Evolutionary conservation across 2,888 invertebrate genomes (phyloP).

Genomic region (Orthonychiurus folsomi): DNA sequence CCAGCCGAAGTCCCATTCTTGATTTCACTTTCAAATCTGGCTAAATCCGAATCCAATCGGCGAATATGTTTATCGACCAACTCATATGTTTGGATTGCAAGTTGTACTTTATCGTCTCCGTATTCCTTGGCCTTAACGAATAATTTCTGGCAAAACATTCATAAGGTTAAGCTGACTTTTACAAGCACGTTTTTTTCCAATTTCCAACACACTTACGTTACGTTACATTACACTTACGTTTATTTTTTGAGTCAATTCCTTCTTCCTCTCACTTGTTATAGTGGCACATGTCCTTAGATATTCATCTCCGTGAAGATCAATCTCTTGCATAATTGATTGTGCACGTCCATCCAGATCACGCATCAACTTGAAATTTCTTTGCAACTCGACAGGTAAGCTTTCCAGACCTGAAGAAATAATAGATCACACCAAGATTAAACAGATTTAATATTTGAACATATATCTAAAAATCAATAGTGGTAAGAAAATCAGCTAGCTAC

Average conservation of each 20-base stretch:
- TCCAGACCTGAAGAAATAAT: conserved; percentile 61
- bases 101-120: conserved; percentile 93
- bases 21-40: conserved; percentile 91
- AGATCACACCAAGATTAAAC: too few species aligned
- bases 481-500: not conserved
- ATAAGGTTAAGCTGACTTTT: not conserved
- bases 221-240: conserved; percentile 25
- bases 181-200: not conserved
- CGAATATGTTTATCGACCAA: conserved; percentile 88
- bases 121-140: conserved; percentile 92
- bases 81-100: conserved; percentile 97
- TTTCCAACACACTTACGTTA: not conserved
- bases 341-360: conserved; percentile 86
- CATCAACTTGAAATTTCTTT: conserved; percentile 92
- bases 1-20: conserved; percentile 56
- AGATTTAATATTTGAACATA: too few species aligned
- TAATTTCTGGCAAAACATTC: conserved; percentile 57
- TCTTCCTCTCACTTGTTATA: conserved; percentile 65
- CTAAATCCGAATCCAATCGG: conserved; percentile 88
- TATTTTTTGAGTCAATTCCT: conserved; percentile 73
- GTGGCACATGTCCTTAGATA: conserved; percentile 64
- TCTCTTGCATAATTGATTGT: conserved; percentile 69
- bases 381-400: conserved; percentile 85
- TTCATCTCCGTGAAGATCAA: conserved; percentile 76
- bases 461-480: conserved; percentile 9